These are phyloP conservation scores for Hypsopygia costalis DNA, from an alignment of 2,888 invertebrate genomes.

Conservation along the genomic window DNA sequence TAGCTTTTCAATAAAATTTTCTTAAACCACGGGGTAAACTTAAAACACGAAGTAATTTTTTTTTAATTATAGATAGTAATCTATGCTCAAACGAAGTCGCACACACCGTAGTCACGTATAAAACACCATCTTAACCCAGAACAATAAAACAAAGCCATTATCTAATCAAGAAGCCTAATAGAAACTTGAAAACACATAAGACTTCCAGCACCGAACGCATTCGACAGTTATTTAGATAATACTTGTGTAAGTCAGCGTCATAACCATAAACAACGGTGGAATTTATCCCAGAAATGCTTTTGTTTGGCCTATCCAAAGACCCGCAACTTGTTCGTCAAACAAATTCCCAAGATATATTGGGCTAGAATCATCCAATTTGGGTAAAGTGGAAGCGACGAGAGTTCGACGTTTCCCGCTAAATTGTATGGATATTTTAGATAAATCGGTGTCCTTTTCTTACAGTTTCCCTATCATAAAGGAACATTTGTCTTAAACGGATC, in stretches of 20 bases:
- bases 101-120: too few species aligned
- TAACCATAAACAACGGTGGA: constrained; percentile 64
- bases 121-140: too few species aligned
- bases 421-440: constrained; percentile 76
- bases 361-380: constrained; percentile 73
- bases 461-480: constrained; percentile 66
- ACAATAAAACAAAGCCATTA: too few species aligned
- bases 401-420: constrained; percentile 68
- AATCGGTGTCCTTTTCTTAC: constrained; percentile 65
- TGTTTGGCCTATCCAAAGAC: constrained; percentile 50
- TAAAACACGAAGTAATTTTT: too few species aligned
- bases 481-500: constrained; percentile 69
- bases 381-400: constrained; percentile 70
- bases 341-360: constrained; percentile 71
- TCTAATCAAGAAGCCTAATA: too few species aligned
- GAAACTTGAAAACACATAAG: constrained; percentile 44
- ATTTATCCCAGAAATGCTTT: constrained; percentile 63
- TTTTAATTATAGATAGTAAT: too few species aligned
- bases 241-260: constrained; percentile 54
- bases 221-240: constrained; percentile 49
- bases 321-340: constrained; percentile 67
- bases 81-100: too few species aligned
- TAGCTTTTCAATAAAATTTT: too few species aligned
- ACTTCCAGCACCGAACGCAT: constrained; percentile 35
- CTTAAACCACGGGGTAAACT: too few species aligned